phyloP scores from a whole-genome alignment of 2,797 vertebrate genomes.

The Acestrorhynchus altus region DNA sequence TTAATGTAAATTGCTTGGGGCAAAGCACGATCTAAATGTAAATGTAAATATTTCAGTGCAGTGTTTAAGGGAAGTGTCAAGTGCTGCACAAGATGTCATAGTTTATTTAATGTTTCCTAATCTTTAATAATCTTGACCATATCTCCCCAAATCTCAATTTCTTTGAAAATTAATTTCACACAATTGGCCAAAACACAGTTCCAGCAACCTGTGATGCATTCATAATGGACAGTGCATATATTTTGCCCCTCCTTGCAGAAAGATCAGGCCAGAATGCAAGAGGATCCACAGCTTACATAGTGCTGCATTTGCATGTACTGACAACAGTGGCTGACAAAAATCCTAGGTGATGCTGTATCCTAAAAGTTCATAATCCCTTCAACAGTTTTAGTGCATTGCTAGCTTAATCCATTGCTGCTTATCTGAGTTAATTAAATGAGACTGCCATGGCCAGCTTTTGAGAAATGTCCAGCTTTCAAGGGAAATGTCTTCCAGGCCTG shows the following conservation, averaged over 20 bases:
- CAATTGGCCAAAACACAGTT: constrained; percentile 2
- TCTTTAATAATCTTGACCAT: constrained; percentile 40
- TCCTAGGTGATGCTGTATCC: constrained; percentile 7
- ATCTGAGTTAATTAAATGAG: constrained; percentile 30
- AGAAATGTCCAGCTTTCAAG: constrained; percentile 11
- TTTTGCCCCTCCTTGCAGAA: neutral
- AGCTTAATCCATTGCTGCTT: constrained; percentile 24
- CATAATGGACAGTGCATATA: neutral
- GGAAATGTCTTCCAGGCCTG: constrained; percentile 1
- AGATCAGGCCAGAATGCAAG: constrained; percentile 23
- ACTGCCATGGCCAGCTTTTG: constrained; percentile 13
- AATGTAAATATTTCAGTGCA: constrained; percentile 41
- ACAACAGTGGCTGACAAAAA: constrained; percentile 22
- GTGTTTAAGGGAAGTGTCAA: constrained; percentile 38
- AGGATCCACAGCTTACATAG: constrained; percentile 2
- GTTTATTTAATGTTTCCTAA: constrained; percentile 33
- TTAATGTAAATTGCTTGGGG: constrained; percentile 24
- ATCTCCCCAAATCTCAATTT: constrained; percentile 39
- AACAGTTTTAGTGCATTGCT: constrained; percentile 8
- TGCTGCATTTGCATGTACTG: constrained; percentile 21
- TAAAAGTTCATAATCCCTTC: constrained; percentile 27
- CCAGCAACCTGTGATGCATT: constrained; percentile 14
- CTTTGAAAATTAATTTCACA: constrained; percentile 26
- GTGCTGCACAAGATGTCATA: constrained; percentile 28
- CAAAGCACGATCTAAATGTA: constrained; percentile 21